Percentiles rank a stretch among this genome's conserved stretches.
Conservation (phyloP, 2,797 vertebrate species). For the Pteropus rufus region DNA sequence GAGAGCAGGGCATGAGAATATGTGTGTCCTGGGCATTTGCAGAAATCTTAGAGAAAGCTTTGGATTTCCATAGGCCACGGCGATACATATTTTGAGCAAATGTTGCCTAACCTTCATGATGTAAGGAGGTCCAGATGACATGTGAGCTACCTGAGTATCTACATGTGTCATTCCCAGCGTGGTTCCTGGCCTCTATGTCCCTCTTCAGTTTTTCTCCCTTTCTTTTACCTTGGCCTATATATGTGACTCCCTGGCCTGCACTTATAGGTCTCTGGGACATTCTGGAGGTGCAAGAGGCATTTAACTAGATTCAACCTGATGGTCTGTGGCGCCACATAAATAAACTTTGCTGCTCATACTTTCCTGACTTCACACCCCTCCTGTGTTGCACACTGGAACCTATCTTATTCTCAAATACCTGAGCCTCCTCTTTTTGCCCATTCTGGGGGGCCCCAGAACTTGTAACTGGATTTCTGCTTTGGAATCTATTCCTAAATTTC, state of each 20-base stretch:
- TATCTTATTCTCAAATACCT: background rate
- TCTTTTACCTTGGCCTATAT: background rate
- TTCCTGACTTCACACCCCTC: background rate
- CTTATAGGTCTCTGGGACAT: background rate
- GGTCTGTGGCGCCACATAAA: background rate
- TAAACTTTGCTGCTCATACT: background rate
- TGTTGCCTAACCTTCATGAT: background rate
- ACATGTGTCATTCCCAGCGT: background rate
- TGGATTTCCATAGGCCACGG: background rate
- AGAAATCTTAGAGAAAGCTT: background rate
- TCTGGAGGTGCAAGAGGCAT: background rate
- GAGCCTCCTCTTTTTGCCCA: background rate
- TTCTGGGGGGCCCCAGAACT: background rate
- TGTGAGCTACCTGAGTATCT: background rate
- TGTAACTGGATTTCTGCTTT: background rate
- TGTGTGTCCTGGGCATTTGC: background rate
- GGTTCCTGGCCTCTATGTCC: background rate
- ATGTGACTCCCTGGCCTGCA: background rate
- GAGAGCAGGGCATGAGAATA: background rate
- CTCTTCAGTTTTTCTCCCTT: background rate
- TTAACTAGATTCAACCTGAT: background rate
- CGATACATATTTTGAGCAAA: background rate
- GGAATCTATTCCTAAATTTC: slow-evolving; percentile 15
- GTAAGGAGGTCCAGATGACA: background rate
- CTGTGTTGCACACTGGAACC: background rate